Evolutionary conservation across 2,113 vertebrate genomes (phyloP).

Genomic region (Phaethon lepturus): DNA sequence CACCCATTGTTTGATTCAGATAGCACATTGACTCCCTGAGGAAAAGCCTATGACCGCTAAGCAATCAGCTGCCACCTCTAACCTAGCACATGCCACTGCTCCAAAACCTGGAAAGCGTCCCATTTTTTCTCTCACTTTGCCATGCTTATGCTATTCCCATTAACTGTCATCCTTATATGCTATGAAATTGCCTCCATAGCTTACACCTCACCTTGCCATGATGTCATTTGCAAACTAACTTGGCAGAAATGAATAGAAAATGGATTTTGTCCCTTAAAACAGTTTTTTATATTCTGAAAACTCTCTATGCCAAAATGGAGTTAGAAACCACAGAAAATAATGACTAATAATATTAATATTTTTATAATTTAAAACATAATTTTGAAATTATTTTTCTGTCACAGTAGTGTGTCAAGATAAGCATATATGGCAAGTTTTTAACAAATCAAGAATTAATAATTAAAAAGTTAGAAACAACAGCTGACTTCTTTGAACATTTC

Average conservation of each 20-base stretch:
- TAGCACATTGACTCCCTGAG: background rate
- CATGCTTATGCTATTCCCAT: background rate
- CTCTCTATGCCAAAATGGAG: background rate
- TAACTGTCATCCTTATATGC: accelerated
- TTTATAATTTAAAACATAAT: background rate
- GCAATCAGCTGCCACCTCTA: background rate
- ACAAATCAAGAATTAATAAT: background rate
- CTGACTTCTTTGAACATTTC: background rate
- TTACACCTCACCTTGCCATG: background rate
- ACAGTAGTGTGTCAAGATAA: background rate
- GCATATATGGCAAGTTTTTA: background rate
- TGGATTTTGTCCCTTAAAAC: background rate
- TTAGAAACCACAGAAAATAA: background rate
- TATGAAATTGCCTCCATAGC: background rate
- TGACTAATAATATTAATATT: background rate
- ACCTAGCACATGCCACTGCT: background rate
- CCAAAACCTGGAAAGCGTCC: background rate
- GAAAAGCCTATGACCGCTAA: background rate
- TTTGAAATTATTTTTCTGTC: background rate
- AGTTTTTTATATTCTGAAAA: background rate
- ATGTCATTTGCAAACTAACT: background rate
- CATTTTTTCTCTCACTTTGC: background rate
- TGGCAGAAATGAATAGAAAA: background rate
- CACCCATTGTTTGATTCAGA: background rate
- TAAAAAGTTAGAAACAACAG: background rate